Evolutionary conservation across 2,113 vertebrate genomes (phyloP), one percentile per base, ranked within the genome.

Genomic region (Takifugu flavidus): DNA sequence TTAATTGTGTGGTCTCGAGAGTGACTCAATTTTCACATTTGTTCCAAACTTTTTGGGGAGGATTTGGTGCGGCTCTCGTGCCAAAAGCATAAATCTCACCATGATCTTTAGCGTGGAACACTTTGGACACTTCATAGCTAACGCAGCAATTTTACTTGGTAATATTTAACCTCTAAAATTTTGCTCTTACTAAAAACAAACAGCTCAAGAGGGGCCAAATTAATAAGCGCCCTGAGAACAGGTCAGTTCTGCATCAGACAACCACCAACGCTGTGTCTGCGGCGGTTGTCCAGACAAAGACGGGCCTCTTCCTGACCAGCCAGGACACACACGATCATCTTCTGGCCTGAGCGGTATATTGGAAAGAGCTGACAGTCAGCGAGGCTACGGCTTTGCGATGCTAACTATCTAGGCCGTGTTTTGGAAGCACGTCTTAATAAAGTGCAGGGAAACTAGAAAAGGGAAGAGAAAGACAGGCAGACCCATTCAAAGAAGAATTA

Each of bases 291-390:
- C 55, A 62, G 75, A 88, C 83, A 87, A 87, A 88, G 83, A 74
- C 71, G 45, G 54, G 74, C 51, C 73, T 88, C 82, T 85, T 86
- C 80, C 71, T 69, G 74, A 81, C 67, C 74, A 67, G 65, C 58
- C 72, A 60, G 72, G 77, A 86, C 74, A 65, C 72, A 80, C 75
- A 75, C 54, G 50, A 79, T 75, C 78, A 72, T 87, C 78, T 54
- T 72, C 52, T 70, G 70, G 65, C 66, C 63, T 13, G 47, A 56
- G 77, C 67, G 56, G 67, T 77, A 86, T 82, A 88, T 89, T 88
- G 83, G 77, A 83, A 87, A 86, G 78, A 87, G 85, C 88, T 85
- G 86, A 89, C 85, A 89, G 77, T 88, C 65, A 62, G 71, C 72
- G 28, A 62, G 62, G 54, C 54, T 74, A 81, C 79, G 66, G 75